phyloP scores from a whole-genome alignment of 2,888 invertebrate species.

The Andrena marginata region DNA sequence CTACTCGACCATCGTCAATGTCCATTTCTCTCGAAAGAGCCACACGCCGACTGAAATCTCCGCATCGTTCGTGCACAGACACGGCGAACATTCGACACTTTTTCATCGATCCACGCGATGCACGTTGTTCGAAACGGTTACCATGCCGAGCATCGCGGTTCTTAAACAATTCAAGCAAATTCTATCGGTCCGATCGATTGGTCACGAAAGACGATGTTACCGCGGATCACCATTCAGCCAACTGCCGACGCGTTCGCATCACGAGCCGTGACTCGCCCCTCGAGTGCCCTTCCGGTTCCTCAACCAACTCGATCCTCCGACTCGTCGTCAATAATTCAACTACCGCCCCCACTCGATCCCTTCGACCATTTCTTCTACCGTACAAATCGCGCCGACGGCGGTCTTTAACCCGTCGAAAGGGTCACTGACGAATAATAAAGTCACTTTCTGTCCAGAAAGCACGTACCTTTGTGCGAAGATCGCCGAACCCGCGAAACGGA shows the following conservation, averaged over 20 bases:
- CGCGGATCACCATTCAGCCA: slow-evolving; percentile 2
- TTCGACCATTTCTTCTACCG: background rate
- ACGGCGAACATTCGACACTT: slow-evolving; percentile 24
- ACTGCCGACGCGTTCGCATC: background rate
- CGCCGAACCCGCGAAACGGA: background rate
- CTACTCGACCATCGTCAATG: background rate
- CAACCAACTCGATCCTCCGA: background rate
- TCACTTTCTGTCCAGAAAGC: background rate
- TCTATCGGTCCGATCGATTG: slow-evolving; percentile 48
- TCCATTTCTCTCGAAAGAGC: slow-evolving; percentile 12
- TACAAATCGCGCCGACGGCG: background rate
- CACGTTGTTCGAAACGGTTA: slow-evolving; percentile 39
- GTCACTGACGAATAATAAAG: background rate
- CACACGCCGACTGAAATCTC: slow-evolving; percentile 14
- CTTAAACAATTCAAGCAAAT: slow-evolving; percentile 67
- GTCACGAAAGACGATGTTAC: slow-evolving; percentile 1
- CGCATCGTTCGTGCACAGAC: background rate
- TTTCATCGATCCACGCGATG: slow-evolving; percentile 43
- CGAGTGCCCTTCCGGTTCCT: background rate
- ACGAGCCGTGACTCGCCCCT: background rate
- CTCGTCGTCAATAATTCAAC: background rate
- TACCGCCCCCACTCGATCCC: too few relatives aligned
- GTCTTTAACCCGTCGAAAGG: background rate
- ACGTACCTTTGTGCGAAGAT: too few relatives aligned
- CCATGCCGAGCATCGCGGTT: slow-evolving; percentile 36